Conservation (phyloP, 2,797 vertebrate species). For the Diplodus sargus region DNA sequence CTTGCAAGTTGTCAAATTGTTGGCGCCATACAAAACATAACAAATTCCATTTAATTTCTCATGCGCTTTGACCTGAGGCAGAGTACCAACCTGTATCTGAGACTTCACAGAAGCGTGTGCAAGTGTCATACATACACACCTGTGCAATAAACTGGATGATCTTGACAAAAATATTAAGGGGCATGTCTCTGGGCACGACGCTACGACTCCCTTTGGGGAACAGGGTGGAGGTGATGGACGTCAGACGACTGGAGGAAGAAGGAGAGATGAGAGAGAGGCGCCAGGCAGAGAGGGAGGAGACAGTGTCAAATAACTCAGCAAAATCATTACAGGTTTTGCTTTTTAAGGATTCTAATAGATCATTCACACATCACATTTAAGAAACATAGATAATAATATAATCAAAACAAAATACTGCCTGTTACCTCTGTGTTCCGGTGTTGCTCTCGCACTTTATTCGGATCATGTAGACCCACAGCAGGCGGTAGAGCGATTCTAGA, state of each 20-base stretch:
- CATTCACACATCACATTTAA: neutral
- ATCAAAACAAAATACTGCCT: neutral
- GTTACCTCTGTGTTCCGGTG: conserved; percentile 97
- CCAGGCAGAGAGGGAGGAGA: neutral
- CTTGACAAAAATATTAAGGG: conserved; percentile 99
- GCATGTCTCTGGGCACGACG: conserved; percentile 99
- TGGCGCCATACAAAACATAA: conserved; percentile 8
- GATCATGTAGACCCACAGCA: conserved; percentile 99
- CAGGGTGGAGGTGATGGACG: conserved; percentile 96
- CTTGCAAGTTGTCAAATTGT: neutral
- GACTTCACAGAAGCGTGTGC: neutral
- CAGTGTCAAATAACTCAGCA: neutral
- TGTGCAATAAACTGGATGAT: conserved; percentile 99
- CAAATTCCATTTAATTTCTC: neutral
- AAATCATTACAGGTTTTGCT: neutral
- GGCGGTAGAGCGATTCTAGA: conserved; percentile 96
- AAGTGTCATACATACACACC: conserved; percentile 77
- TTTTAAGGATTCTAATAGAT: neutral
- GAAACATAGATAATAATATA: neutral
- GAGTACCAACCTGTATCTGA: neutral
- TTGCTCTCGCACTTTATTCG: conserved; percentile 99
- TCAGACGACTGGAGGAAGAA: conserved; percentile 90
- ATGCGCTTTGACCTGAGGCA: neutral
- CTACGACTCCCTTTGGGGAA: conserved; percentile 98
- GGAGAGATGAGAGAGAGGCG: neutral